Conservation (phyloP, 2,888 invertebrate species). For the Pheosia tremula region DNA sequence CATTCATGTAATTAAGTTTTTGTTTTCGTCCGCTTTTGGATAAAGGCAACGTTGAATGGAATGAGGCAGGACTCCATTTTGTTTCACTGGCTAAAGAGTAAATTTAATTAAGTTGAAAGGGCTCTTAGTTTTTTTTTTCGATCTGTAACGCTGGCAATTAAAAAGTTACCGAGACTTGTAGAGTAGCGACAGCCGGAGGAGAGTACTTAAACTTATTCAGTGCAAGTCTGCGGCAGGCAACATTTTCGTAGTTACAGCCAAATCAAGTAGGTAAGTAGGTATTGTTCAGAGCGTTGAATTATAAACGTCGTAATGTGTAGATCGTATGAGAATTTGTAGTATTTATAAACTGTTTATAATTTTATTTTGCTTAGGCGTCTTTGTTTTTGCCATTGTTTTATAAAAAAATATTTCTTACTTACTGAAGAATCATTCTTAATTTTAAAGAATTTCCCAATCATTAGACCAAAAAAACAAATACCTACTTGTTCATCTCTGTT, state of each 20-base stretch:
- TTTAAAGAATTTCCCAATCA: too few relatives aligned
- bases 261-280: background rate
- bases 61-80: conserved; percentile 57
- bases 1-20: conserved; percentile 56
- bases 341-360: too few relatives aligned
- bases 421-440: too few relatives aligned
- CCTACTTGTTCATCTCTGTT: too few relatives aligned
- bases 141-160: conserved; percentile 74
- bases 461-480: too few relatives aligned
- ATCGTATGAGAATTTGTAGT: too few relatives aligned
- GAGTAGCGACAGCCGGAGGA: conserved; percentile 65
- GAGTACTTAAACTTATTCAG: conserved; percentile 60
- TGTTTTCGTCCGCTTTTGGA: conserved; percentile 44
- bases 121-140: conserved; percentile 67
- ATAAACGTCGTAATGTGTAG: too few relatives aligned
- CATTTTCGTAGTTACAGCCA: conserved; percentile 41
- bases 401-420: too few relatives aligned
- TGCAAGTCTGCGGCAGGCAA: conserved; percentile 50
- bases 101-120: conserved; percentile 76
- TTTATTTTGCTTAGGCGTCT: too few relatives aligned
- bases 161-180: conserved; percentile 72
- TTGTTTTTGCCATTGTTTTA: too few relatives aligned
- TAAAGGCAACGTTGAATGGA: conserved; percentile 53
- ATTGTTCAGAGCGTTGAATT: too few relatives aligned
- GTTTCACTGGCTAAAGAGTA: conserved; percentile 65